These are phyloP conservation scores for Gymnoscopelus braueri DNA, from an alignment of 2,797 vertebrate species.

Conservation along the genomic window DNA sequence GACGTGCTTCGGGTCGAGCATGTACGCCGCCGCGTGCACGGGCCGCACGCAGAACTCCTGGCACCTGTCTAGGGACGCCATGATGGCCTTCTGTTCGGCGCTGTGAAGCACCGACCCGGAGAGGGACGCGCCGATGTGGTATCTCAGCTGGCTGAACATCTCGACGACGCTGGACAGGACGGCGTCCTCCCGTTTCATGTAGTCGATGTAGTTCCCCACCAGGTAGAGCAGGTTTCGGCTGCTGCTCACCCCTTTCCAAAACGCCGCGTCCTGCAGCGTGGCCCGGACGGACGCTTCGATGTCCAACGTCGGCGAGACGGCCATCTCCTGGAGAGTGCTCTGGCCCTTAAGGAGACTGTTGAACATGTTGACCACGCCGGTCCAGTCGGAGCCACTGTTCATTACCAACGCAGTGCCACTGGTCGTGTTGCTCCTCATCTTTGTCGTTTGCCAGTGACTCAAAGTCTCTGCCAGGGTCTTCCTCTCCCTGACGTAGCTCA, in stretches of 20 bases:
- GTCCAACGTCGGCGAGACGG: slow-evolving; percentile 32
- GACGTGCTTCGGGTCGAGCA: slow-evolving; percentile 59
- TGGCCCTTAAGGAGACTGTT: slow-evolving; percentile 59
- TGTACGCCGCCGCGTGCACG: slow-evolving; percentile 59
- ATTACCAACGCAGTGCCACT: too few species aligned
- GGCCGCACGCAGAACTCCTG: slow-evolving; percentile 64
- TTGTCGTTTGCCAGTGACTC: slow-evolving; percentile 26
- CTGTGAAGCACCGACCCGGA: slow-evolving; percentile 43
- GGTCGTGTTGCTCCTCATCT: too few species aligned
- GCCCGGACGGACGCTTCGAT: slow-evolving; percentile 38
- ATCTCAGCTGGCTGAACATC: slow-evolving; percentile 52
- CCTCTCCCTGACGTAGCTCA: slow-evolving; percentile 30
- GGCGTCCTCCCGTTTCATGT: slow-evolving; percentile 48
- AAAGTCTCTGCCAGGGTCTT: slow-evolving; percentile 32
- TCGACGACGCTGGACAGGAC: slow-evolving; percentile 54
- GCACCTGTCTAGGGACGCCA: slow-evolving; percentile 46
- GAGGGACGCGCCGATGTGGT: slow-evolving; percentile 38
- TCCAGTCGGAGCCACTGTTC: slow-evolving; percentile 30
- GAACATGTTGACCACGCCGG: slow-evolving; percentile 48
- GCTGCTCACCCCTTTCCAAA: slow-evolving; percentile 61
- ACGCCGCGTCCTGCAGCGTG: slow-evolving; percentile 47
- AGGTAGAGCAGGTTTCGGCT: slow-evolving; percentile 51
- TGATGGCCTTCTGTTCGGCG: slow-evolving; percentile 53
- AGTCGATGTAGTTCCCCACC: slow-evolving; percentile 50
- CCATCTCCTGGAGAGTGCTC: slow-evolving; percentile 57